phyloP scores from a whole-genome alignment of 2,888 invertebrate species.

The Brachyptera risi region DNA sequence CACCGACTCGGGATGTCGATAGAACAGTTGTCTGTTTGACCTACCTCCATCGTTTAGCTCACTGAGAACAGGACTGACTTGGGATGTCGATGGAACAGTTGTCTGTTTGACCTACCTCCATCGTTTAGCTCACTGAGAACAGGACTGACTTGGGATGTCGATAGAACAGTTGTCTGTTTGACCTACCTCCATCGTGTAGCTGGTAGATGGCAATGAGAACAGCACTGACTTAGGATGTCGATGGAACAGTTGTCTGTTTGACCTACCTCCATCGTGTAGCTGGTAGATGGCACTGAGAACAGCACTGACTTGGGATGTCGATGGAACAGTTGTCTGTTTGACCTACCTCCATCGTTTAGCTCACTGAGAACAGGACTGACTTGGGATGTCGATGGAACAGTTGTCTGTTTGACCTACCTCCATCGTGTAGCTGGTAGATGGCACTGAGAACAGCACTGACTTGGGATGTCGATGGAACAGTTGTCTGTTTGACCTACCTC shows the following conservation, averaged over 20 bases:
- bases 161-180: neutral
- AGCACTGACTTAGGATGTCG: constrained; percentile 36
- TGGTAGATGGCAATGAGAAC: constrained; percentile 8
- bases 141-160: constrained; percentile 36
- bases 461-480: constrained; percentile 37
- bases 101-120: neutral
- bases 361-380: constrained; percentile 25
- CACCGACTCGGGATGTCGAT: constrained; percentile 36
- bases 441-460: constrained; percentile 24
- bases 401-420: neutral
- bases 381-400: constrained; percentile 37
- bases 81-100: constrained; percentile 36
- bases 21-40: neutral
- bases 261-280: constrained; percentile 2
- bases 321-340: neutral
- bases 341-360: constrained; percentile 1
- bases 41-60: constrained; percentile 1
- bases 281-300: constrained; percentile 10
- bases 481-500: neutral
- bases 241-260: neutral
- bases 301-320: constrained; percentile 36
- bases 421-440: neutral
- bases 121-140: constrained; percentile 17
- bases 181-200: constrained; percentile 2
- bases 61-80: constrained; percentile 30